Conservation (phyloP, 2,888 invertebrate genomes). For the Eurois occulta region DNA sequence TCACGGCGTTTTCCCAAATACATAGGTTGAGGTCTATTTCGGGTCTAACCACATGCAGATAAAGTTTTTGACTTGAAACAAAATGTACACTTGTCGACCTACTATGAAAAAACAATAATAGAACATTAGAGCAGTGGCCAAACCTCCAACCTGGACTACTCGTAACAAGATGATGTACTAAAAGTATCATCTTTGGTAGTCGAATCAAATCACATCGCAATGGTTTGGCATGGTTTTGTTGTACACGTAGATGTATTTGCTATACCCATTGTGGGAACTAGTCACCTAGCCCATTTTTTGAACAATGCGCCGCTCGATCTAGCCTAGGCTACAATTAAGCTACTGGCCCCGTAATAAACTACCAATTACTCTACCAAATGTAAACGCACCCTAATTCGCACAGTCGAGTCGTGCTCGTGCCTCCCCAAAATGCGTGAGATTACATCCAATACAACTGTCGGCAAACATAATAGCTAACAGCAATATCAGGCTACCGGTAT, state of each 20-base stretch:
- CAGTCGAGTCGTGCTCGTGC: too few relatives aligned
- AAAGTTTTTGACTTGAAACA: background rate
- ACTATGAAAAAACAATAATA: background rate
- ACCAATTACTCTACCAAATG: background rate
- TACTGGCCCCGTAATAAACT: background rate
- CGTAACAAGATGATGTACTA: background rate
- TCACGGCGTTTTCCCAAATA: background rate
- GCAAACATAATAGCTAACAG: slow-evolving; percentile 28
- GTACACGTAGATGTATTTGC: too few relatives aligned
- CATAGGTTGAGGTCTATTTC: too few relatives aligned
- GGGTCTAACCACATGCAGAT: background rate
- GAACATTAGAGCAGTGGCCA: background rate
- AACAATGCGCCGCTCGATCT: background rate
- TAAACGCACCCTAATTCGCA: slow-evolving; percentile 5
- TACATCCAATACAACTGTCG: slow-evolving; percentile 31
- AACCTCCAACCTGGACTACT: background rate
- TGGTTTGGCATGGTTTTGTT: background rate
- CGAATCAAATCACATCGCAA: background rate
- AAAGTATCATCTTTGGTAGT: background rate
- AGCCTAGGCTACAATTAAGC: background rate
- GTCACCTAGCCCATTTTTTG: background rate
- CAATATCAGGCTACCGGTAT: slow-evolving; percentile 18
- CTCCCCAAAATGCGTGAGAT: slow-evolving; percentile 28
- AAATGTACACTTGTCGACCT: background rate
- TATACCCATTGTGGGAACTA: background rate